Evolutionary conservation across 2,113 vertebrate species (phyloP), one percentile per base, ranked within the genome.

Genomic region (Hyla sarda): DNA sequence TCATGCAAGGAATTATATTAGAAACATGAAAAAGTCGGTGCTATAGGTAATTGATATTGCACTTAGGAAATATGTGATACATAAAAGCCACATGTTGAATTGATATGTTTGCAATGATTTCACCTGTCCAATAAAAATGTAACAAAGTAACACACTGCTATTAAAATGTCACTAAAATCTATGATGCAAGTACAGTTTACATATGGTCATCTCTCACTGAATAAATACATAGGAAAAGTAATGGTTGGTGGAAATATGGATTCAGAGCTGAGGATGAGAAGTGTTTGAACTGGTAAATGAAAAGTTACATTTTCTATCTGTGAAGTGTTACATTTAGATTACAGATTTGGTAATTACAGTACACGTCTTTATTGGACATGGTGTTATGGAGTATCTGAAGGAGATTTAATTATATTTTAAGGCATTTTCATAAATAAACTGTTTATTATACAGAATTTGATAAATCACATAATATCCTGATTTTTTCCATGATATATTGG

Each of bases 51-150:
- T 71, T 41, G 28, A 80, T 72, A 83, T 54, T 54, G 25, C 41
- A 21, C 25, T 54, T 1, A 8, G 30, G 60, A 83, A 83, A 25
- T 34, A 50, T 54, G 21, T 54, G 21, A 71, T 72, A 47, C 23
- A 54, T 82, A 50, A 54, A 54, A 34, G 62, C 41, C n/a, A 28
- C 62, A 34, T 45, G 56, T 30, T 52, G 45, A 67, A 82, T 82
- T 71, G 45, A 60, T 45, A 82, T 47, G 79, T 65, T 48, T 69
- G 60, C 80, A 69, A 69, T 69, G 58, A 82, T 81, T 78, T 78
- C 17, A n/a, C 47, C 41, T 65, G 23, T 50, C 41, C 11, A 82
- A 72, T 72, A 72, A 69, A 82, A 82, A 52, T 72, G 48, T 69
- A 34, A 54, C 23, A 82, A 82, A 65, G 37, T 45, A 81, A 81